Evolutionary conservation across 2,113 vertebrate genomes (phyloP), one percentile per base, ranked within the genome.

Genomic region (Corythornis vintsioides): DNA sequence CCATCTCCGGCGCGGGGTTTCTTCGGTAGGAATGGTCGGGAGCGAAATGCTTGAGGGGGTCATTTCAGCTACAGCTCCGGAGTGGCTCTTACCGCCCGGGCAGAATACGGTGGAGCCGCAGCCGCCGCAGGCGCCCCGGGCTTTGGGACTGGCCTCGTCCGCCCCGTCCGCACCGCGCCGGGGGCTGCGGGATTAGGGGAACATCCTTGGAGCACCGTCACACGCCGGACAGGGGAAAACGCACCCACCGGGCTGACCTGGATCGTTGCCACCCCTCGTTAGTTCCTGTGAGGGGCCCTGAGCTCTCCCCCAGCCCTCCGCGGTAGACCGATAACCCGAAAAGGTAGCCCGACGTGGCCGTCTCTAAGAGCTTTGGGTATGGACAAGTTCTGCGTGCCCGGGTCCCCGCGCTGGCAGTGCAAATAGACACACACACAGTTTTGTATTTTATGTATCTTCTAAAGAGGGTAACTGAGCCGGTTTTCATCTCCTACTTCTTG

Each of bases 401-500:
- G 3, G 5, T 61, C 16, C 17, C 31, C 66, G 4, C 14, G 25
- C 31, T 11, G 55, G 47, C 42, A 22, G 28, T 4, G 60, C 40
- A 14, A 15, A 50, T 12, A 14, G 3, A 18, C 42, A 2, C 3
- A 33, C 3, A 38, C 0, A 55, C 11, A 8, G 15, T 10, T 20
- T n/a, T 65, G 50, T 38, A 1, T n/a, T 87, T 48, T 15, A 17
- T 3, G n/a, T 24, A 7, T 77, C 15, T 8, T 21, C 42, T 57
- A 10, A 56, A 33, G 14, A 57, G 38, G 38, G 38, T 38, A 38
- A 38, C n/a, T 7, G 33, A 26, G n/a, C 19, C 35, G 11, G 42
- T 53, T 4, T 52, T 24, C 0, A 2, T n/a, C 56, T 8, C 24
- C 22, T n/a, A 8, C 20, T 21, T 3, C 24, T n/a, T 18, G 11